Evolutionary conservation across 1,140 invertebrate genomes (phyloP).

Genomic region (Cepaea nemoralis): DNA sequence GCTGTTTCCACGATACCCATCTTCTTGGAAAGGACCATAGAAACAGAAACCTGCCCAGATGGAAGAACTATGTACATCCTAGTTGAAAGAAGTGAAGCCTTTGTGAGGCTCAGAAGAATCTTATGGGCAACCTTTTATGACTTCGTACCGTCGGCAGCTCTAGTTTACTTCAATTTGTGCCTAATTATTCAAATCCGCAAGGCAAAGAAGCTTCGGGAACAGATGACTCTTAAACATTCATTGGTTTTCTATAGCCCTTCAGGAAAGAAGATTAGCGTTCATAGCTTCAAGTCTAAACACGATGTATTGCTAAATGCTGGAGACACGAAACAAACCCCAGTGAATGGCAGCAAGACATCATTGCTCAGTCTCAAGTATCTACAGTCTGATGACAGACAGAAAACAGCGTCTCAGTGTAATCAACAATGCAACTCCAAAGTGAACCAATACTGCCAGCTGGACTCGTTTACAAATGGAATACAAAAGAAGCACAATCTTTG

Average conservation of each 20-base stretch:
- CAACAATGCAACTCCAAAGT: too few relatives aligned
- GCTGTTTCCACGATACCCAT: constrained; percentile 62
- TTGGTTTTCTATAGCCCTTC: not conserved
- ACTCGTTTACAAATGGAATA: too few relatives aligned
- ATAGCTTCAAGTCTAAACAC: not conserved
- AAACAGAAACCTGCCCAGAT: constrained; percentile 49
- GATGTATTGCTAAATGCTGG: not conserved
- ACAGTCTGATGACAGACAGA: too few relatives aligned
- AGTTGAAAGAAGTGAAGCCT: constrained; percentile 42
- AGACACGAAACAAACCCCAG: not conserved
- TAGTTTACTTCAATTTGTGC: constrained; percentile 66
- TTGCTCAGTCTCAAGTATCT: too few relatives aligned
- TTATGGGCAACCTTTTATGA: constrained; percentile 65
- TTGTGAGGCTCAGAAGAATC: constrained; percentile 50
- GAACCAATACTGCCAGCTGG: too few relatives aligned
- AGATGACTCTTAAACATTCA: constrained; percentile 53
- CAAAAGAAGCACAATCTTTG: too few relatives aligned
- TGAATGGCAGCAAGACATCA: too few relatives aligned
- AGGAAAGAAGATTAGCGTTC: not conserved
- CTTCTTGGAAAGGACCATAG: constrained; percentile 60
- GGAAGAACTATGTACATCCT: constrained; percentile 47
- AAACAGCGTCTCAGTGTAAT: too few relatives aligned
- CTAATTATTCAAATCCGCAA: constrained; percentile 63
- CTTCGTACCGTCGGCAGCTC: constrained; percentile 63
- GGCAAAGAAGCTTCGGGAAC: constrained; percentile 58